Evolutionary conservation across 1,140 invertebrate genomes (phyloP).

Genomic region (Bathynomus jamesi): DNA sequence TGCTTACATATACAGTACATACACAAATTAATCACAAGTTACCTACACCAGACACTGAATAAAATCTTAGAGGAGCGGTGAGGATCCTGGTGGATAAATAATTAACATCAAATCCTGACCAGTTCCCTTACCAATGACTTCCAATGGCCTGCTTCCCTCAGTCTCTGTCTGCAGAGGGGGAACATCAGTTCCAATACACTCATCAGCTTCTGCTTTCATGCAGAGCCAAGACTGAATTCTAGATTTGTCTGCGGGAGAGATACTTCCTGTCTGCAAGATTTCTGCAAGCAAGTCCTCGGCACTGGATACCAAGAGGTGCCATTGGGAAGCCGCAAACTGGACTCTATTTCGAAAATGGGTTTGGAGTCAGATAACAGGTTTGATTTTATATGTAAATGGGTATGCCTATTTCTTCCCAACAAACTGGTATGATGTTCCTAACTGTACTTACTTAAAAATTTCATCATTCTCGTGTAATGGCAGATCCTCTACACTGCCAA

Average conservation of each 20-base stretch:
- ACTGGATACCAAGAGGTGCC: constrained; percentile 70
- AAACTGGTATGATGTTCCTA: too few species aligned
- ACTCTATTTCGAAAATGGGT: too few species aligned
- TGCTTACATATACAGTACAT: too few species aligned
- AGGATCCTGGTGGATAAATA: too few species aligned
- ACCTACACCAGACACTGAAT: too few species aligned
- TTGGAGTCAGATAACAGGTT: too few species aligned
- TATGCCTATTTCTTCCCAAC: too few species aligned
- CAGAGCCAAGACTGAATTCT: constrained; percentile 78
- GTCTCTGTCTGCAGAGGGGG: constrained; percentile 33
- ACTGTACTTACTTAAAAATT: neutral
- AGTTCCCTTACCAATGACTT: constrained; percentile 34
- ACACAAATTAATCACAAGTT: too few species aligned
- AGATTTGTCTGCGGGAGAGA: constrained; percentile 59
- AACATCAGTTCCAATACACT: constrained; percentile 59
- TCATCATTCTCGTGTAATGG: neutral
- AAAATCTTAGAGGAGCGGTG: too few species aligned
- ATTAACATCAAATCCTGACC: too few species aligned
- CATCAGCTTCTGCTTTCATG: constrained; percentile 74
- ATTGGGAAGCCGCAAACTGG: constrained; percentile 70
- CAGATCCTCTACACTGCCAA: neutral
- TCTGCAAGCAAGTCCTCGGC: constrained; percentile 72
- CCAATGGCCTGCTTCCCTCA: constrained; percentile 22
- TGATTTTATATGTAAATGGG: too few species aligned
- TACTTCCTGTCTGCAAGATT: constrained; percentile 50